Percentiles rank a stretch among this genome's conserved stretches.
Conservation (phyloP, 1,140 invertebrate species). For the Drosophila erecta region DNA sequence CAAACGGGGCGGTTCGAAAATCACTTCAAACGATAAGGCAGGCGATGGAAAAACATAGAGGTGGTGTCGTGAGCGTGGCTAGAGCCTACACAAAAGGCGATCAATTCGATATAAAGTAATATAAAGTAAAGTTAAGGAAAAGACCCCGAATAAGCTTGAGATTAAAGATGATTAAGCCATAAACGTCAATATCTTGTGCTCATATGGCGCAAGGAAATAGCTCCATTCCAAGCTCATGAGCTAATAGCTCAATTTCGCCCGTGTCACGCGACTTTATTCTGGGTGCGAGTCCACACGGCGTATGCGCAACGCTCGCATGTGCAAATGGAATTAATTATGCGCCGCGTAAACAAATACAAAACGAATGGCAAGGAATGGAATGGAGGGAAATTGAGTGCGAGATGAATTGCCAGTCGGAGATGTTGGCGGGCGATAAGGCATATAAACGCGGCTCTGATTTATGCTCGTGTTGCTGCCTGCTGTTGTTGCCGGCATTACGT, state of each 20-base stretch:
- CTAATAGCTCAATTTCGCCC: slow-evolving; percentile 23
- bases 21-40: slow-evolving; percentile 37
- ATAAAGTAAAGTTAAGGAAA: neutral
- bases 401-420: slow-evolving; percentile 73
- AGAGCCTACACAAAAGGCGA: neutral
- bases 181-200: neutral
- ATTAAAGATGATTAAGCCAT: neutral
- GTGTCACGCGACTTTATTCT: slow-evolving; percentile 16
- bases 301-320: slow-evolving; percentile 73
- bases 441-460: slow-evolving; percentile 72
- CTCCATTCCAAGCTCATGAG: neutral
- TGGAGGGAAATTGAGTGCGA: slow-evolving; percentile 72
- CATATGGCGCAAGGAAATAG: neutral
- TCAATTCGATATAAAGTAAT: too few species aligned
- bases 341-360: slow-evolving; percentile 59
- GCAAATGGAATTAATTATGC: slow-evolving; percentile 78
- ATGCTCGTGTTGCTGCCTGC: slow-evolving; percentile 48
- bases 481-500: slow-evolving; percentile 62
- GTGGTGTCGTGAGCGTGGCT: slow-evolving; percentile 3
- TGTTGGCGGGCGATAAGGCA: slow-evolving; percentile 66
- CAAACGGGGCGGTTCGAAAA: slow-evolving; percentile 58
- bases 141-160: too few species aligned
- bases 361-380: slow-evolving; percentile 30
- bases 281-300: slow-evolving; percentile 31
- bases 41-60: slow-evolving; percentile 4